Evolutionary conservation across 2,113 vertebrate species (phyloP), one percentile per base, ranked within the genome.

Genomic region (Origma solitaria): DNA sequence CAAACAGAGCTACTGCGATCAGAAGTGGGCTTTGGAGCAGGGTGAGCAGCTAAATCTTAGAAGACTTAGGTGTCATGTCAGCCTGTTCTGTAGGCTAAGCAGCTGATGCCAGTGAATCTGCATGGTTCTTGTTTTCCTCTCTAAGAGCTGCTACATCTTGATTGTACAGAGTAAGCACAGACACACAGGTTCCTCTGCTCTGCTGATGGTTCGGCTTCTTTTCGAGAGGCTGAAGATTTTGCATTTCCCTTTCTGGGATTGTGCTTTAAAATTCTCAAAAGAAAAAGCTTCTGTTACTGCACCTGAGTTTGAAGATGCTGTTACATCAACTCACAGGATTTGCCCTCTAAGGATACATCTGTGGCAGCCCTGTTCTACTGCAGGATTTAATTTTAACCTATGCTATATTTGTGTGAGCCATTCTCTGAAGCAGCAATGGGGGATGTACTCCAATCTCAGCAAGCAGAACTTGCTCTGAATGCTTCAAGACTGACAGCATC

Each of bases 181-280:
- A 58, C 58, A 25, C 0, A 1, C 11, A 10, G 42, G n/a, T 56
- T 38, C 40, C 42, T 68, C 51, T 44, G 40, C 84, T 82, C 45
- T 65, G 54, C 47, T 23, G 57, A 50, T 22, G 23, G 25, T 22
- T n/a, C 0, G 0, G n/a, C 17, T 58, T 76, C 44, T 51, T 62
- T 27, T 25, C 50, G 45, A 37, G 68, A 66, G 13, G 49, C 15
- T 37, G 25, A n/a, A 56, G 50, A 37, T 62, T 54, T 47, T 56
- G 25, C 38, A 40, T 71, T 83, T 58, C 68, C 25, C 68, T 54
- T 79, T 57, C 44, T 76, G 38, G 23, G 20, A 35, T 9, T 33
- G 15, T n/a, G 53, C 44, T 50, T 86, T 40, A 15, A 70, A 66
- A 60, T 69, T 27, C 7, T 45, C 56, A 49, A 75, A 65, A 42